Conservation (phyloP, 2,797 vertebrate species). For the Acipenser oxyrinchus region DNA sequence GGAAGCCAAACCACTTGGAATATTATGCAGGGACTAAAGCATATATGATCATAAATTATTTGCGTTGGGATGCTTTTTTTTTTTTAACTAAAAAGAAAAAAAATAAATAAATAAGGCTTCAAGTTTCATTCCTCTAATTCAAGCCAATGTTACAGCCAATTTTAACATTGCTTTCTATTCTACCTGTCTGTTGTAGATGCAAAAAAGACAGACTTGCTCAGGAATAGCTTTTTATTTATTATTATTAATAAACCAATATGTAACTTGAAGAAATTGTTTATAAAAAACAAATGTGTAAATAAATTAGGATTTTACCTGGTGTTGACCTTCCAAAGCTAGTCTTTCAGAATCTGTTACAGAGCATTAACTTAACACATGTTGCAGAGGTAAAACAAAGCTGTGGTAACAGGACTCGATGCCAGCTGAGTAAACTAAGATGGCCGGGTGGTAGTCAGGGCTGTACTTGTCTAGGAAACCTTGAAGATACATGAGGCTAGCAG, state of each 20-base stretch:
- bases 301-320: slow-evolving; percentile 62
- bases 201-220: too few species aligned
- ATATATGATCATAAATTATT: slow-evolving; percentile 30
- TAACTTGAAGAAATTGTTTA: too few species aligned
- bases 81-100: too few species aligned
- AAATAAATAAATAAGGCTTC: too few species aligned
- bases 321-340: slow-evolving; percentile 52
- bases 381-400: slow-evolving; percentile 61
- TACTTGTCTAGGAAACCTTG: slow-evolving; percentile 63
- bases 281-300: slow-evolving; percentile 29
- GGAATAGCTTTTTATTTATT: too few species aligned
- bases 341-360: slow-evolving; percentile 68
- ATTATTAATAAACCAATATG: too few species aligned
- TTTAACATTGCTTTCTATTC: too few species aligned
- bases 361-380: slow-evolving; percentile 74
- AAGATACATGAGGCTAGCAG: slow-evolving; percentile 80
- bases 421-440: slow-evolving; percentile 67
- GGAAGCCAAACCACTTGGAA: too few species aligned
- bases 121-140: too few species aligned
- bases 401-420: slow-evolving; percentile 47
- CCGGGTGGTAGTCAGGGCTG: slow-evolving; percentile 32
- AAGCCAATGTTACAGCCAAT: too few species aligned
- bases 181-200: too few species aligned
- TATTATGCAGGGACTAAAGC: slow-evolving; percentile 14
- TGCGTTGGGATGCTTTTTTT: too few species aligned